These are phyloP conservation scores for Strigamia transsilvanica DNA, from an alignment of 2,888 invertebrate genomes.

Conservation along the genomic window DNA sequence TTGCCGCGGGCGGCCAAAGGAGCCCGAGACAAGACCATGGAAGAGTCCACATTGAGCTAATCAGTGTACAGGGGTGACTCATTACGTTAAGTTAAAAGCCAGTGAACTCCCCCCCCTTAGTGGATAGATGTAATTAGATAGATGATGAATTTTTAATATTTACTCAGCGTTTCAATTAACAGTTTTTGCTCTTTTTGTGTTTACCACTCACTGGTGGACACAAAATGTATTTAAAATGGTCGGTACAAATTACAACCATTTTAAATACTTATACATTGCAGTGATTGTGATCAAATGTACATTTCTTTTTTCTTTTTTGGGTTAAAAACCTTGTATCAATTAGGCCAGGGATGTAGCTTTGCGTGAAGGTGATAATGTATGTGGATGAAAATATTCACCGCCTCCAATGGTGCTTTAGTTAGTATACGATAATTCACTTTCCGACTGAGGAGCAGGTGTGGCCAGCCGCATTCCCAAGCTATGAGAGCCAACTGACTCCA, in stretches of 20 bases:
- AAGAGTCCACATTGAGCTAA: slow-evolving; percentile 7
- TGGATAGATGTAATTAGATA: background rate
- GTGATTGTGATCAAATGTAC: background rate
- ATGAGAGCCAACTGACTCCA: slow-evolving; percentile 37
- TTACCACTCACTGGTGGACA: too few relatives aligned
- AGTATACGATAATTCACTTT: slow-evolving; percentile 36
- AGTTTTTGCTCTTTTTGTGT: background rate
- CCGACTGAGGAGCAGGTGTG: slow-evolving; percentile 23
- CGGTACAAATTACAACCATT: too few relatives aligned
- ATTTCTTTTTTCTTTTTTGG: background rate
- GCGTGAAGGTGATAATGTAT: slow-evolving; percentile 18
- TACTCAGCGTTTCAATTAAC: background rate
- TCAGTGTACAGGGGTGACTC: slow-evolving; percentile 38
- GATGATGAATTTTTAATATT: slow-evolving; percentile 16
- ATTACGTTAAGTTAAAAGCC: background rate
- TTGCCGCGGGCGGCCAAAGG: slow-evolving; percentile 23
- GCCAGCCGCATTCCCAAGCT: slow-evolving; percentile 24
- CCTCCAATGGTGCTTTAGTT: slow-evolving; percentile 1
- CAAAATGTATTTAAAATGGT: too few relatives aligned
- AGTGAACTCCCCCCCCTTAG: background rate
- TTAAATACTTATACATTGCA: too few relatives aligned
- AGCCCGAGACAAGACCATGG: slow-evolving; percentile 29
- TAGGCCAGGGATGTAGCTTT: slow-evolving; percentile 12
- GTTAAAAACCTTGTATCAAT: background rate
- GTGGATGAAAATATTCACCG: slow-evolving; percentile 14